phyloP scores from a whole-genome alignment of 2,888 invertebrate genomes.

The Maniola hyperantus region DNA sequence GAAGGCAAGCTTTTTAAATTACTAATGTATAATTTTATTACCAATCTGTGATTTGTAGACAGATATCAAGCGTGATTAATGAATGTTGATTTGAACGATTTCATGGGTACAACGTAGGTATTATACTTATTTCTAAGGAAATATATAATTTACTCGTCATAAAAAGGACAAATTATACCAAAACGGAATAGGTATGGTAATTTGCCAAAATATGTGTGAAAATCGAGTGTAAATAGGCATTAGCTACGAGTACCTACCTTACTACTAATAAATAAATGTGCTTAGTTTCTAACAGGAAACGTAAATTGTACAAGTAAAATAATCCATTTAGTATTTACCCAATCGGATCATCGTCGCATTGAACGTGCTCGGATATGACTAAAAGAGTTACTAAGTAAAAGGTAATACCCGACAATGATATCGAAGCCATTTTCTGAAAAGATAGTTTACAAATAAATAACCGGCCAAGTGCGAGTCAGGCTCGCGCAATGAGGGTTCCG shows the following conservation, averaged over 20 bases:
- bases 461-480: too few species aligned
- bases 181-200: background rate
- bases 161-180: background rate
- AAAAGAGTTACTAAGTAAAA: background rate
- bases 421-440: slow-evolving; percentile 23
- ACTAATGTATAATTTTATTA: too few species aligned
- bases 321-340: slow-evolving; percentile 16
- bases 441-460: background rate
- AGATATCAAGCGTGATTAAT: background rate
- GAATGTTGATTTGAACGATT: background rate
- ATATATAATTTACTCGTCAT: background rate
- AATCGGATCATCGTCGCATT: slow-evolving; percentile 15
- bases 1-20: too few species aligned
- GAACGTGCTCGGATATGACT: slow-evolving; percentile 1
- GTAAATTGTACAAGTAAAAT: background rate
- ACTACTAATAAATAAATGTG: background rate
- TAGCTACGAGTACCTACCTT: background rate
- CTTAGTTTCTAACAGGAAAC: background rate
- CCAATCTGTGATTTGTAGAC: background rate
- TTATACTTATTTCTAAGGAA: background rate
- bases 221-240: background rate
- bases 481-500: too few species aligned
- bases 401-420: background rate
- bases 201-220: slow-evolving; percentile 4
- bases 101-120: background rate